Evolutionary conservation across 1,140 invertebrate genomes (phyloP), one percentile per base, ranked within the genome.

Genomic region (Akabosia matsudoensis): DNA sequence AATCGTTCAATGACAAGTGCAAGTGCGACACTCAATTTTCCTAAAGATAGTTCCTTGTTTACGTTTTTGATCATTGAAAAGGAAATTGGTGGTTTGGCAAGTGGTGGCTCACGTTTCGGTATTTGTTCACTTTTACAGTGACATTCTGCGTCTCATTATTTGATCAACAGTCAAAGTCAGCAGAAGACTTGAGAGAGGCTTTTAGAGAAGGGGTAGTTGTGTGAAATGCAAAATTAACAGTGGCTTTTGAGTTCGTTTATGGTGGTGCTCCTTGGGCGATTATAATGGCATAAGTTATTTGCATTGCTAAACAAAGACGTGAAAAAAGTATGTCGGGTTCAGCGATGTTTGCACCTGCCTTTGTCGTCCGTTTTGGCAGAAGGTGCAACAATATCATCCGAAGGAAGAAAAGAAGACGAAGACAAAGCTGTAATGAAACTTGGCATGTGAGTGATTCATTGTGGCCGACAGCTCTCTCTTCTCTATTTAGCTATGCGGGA

Each of bases 321-420:
- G 37, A 22, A 31, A 67, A 67, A 67, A 67, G 61, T 67, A 67
- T 67, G 61, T 67, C 61, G 31, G 24, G 37, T 45, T 45, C 37
- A 45, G 7, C 37, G 37, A 45, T 10, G 37, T 30, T 67, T 67
- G 10, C 61, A 67, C 61, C 61, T 30, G 61, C 31, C 61, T 67
- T 67, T 67, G 61, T 67, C 31, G 3, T 24, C 54, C 54, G 24
- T 10, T 45, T 45, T 45, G 37, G 37, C 37, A 45, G 37, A 10
- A 45, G 37, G 37, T 45, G 37, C 37, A 45, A 45, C 18, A 45
- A 45, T 45, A 45, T 10, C 18, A 45, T 10, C 18, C 7, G 37
- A 45, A 45, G 37, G 37, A 45, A 18, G 37, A 45, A 45, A 18
- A 45, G 18, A 18, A 45, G 37, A 18, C 37, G n/a, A 45, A 45